Evolutionary conservation across 2,797 vertebrate species (phyloP).

Genomic region (Tokudaia muenninki): DNA sequence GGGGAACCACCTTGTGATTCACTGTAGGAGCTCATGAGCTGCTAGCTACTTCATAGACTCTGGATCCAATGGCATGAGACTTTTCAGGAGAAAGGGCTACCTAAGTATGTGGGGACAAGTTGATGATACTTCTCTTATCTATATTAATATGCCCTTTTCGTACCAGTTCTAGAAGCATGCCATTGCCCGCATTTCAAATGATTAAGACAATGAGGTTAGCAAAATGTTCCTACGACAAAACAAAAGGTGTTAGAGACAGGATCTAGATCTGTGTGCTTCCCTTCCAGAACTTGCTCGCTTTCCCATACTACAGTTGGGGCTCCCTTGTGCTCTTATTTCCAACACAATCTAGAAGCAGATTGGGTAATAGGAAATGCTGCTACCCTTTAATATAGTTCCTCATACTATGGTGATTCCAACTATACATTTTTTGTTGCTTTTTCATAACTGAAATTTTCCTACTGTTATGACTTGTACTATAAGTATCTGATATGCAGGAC

Average conservation of each 20-base stretch:
- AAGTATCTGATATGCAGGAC: background rate
- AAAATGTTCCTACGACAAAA: background rate
- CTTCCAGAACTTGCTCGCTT: background rate
- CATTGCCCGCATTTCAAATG: background rate
- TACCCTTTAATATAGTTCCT: background rate
- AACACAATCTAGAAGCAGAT: background rate
- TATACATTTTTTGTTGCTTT: background rate
- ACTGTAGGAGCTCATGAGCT: background rate
- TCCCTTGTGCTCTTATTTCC: background rate
- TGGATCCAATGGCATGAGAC: background rate
- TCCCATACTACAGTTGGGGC: accelerated
- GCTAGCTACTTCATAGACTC: background rate
- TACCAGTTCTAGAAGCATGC: background rate
- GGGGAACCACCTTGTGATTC: background rate
- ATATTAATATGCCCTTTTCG: background rate
- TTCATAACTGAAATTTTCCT: background rate
- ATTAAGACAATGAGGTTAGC: background rate
- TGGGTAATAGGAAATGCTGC: background rate
- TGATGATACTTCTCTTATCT: background rate
- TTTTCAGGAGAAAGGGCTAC: background rate
- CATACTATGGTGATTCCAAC: background rate
- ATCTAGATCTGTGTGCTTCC: background rate
- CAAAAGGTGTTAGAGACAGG: background rate
- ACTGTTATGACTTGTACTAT: background rate
- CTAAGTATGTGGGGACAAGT: background rate